Evolutionary conservation across 1,140 invertebrate species (phyloP).

Genomic region (Melipona quadrifasciata): DNA sequence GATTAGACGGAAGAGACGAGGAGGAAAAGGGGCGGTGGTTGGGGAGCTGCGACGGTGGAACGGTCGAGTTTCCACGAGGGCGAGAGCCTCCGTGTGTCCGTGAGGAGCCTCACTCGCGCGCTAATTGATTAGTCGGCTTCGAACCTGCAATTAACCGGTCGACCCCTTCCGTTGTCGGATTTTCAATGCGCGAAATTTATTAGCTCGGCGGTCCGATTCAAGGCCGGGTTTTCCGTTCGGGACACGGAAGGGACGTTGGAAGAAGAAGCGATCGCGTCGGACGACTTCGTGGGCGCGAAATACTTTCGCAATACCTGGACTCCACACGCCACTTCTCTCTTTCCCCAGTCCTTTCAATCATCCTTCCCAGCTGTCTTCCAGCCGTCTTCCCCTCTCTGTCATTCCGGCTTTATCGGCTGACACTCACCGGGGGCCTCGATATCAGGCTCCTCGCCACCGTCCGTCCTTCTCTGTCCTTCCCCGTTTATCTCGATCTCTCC

Average conservation of each 20-base stretch:
- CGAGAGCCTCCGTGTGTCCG: not conserved
- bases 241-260: no score
- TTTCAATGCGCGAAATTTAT: constrained; percentile 37
- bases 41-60: not conserved
- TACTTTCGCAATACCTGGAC: not conserved
- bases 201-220: not conserved
- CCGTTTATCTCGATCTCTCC: constrained; percentile 54
- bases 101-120: not conserved
- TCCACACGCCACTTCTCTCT: not conserved
- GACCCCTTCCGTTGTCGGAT: constrained; percentile 12
- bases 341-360: constrained; percentile 19
- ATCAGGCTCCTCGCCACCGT: constrained; percentile 24
- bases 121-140: constrained; percentile 41
- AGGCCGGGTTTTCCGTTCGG: no score
- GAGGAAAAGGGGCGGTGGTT: no score
- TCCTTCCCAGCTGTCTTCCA: constrained; percentile 14
- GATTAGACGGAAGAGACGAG: constrained; percentile 37
- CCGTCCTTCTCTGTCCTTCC: constrained; percentile 47
- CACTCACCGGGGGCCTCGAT: constrained; percentile 52
- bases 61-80: constrained; percentile 4
- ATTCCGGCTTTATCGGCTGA: constrained; percentile 59
- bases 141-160: constrained; percentile 24
- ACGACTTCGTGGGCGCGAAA: not conserved
- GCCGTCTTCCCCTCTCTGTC: constrained; percentile 56
- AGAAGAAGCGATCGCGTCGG: not conserved